Evolutionary conservation across 2,888 invertebrate species (phyloP), one percentile per base, ranked within the genome.

Genomic region (Drosophila anomelani): DNA sequence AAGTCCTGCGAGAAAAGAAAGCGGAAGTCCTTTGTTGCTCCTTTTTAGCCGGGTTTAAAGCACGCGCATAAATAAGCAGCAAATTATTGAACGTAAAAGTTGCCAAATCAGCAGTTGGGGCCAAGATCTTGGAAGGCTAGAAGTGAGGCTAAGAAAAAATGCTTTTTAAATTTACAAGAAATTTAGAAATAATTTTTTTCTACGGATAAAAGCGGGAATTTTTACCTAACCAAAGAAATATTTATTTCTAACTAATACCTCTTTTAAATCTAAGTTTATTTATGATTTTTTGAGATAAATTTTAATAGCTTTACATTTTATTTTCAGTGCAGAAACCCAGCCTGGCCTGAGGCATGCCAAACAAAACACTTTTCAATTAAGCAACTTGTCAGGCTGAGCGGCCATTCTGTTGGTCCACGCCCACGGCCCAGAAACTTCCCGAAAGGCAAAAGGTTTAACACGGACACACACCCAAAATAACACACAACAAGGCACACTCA

Each of bases 331-430:
- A n/a, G 32, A 15, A 47, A 15, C 49, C 26, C 34, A 29, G 53
- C 71, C 62, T 36, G 46, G 74, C 67, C 54, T 44, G 26, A 17
- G 60, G 73, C 77, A 75, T 80, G 64, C 74, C 76, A 72, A 69
- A 76, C 75, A 81, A 85, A 85, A 84, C 81, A 80, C 88, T 85
- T 88, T 88, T 85, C 85, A 85, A 85, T 85, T 85, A 85, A 88
- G 86, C 86, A 85, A 80, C 85, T 81, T 85, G 88, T 85, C 86
- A 81, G 78, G 23, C 59, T 51, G 60, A 70, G 56, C 69, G 53
- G 70, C 75, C 58, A 73, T 54, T 51, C 29, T 36, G 61, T 68
- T 62, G 61, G 39, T 17, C 51, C 59, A 74, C 68, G 74, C 74
- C 74, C 74, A 74, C 59, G 39, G 53, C 53, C 54, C 51, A 54